Evolutionary conservation across 2,113 vertebrate species (phyloP).

Genomic region (Tonatia bakeri): DNA sequence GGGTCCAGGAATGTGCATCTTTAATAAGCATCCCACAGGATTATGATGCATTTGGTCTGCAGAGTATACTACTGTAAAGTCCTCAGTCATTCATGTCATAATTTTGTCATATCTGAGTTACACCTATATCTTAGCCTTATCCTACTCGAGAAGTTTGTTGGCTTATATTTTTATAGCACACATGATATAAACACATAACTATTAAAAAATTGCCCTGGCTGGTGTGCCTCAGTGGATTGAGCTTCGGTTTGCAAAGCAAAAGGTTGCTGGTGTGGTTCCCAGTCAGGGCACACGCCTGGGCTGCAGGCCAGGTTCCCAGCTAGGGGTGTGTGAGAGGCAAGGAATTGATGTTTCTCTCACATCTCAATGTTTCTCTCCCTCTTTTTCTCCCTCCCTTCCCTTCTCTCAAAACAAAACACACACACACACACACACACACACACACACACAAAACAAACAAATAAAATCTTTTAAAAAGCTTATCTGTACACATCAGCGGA

Average conservation of each 20-base stretch:
- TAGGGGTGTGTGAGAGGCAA: too few relatives aligned
- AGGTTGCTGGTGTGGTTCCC: too few relatives aligned
- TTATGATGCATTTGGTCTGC: background rate
- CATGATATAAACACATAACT: background rate
- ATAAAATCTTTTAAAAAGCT: background rate
- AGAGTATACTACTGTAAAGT: background rate
- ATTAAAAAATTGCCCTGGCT: background rate
- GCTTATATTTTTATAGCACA: background rate
- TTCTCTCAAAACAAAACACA: background rate
- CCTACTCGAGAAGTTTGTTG: background rate
- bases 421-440: background rate
- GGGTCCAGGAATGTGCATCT: background rate
- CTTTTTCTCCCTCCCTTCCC: too few relatives aligned
- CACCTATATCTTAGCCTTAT: background rate
- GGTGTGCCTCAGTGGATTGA: too few relatives aligned
- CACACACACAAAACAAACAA: background rate
- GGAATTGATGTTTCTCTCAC: too few relatives aligned
- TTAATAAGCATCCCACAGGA: background rate
- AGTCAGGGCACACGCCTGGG: too few relatives aligned
- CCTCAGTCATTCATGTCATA: background rate
- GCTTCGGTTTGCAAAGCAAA: too few relatives aligned
- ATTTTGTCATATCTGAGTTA: background rate
- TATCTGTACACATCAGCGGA: background rate
- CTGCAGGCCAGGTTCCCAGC: too few relatives aligned
- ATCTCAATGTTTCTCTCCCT: too few relatives aligned